Percentiles rank a stretch among this genome's conserved stretches.
phyloP scores from a whole-genome alignment of 1,140 invertebrate species.

The Papilio xuthus region DNA sequence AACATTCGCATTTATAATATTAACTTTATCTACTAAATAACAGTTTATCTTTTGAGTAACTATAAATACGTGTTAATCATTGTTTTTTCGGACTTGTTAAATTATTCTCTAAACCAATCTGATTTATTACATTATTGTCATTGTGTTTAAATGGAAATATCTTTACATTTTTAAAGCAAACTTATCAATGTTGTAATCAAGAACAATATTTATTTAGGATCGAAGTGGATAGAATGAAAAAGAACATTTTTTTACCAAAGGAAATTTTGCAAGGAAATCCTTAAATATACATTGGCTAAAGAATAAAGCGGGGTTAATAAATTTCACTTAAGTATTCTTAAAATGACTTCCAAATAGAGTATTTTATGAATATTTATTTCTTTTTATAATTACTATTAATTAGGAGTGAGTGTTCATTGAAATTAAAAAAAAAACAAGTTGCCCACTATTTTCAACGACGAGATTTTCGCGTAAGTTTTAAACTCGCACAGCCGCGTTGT shows the following conservation, averaged over 20 bases:
- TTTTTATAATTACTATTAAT: background rate
- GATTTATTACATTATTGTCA: background rate
- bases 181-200: background rate
- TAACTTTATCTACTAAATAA: no score
- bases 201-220: slow-evolving; percentile 25
- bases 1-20: no score
- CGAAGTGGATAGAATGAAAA: slow-evolving; percentile 1
- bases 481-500: no score
- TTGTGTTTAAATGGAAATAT: slow-evolving; percentile 3
- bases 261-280: background rate
- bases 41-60: no score
- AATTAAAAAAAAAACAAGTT: no score
- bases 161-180: slow-evolving; percentile 23
- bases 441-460: no score
- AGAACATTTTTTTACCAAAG: background rate
- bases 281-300: slow-evolving; percentile 1
- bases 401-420: background rate
- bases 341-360: background rate
- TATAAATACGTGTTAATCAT: no score
- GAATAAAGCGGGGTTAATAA: background rate
- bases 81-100: no score
- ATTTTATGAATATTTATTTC: no score
- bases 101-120: background rate
- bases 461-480: no score
- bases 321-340: background rate